A percentile compares a stretch with the other conserved stretches of the same genome.
These are phyloP conservation scores for Mionectes macconnelli DNA, from an alignment of 2,113 vertebrate genomes.

Conservation along the genomic window DNA sequence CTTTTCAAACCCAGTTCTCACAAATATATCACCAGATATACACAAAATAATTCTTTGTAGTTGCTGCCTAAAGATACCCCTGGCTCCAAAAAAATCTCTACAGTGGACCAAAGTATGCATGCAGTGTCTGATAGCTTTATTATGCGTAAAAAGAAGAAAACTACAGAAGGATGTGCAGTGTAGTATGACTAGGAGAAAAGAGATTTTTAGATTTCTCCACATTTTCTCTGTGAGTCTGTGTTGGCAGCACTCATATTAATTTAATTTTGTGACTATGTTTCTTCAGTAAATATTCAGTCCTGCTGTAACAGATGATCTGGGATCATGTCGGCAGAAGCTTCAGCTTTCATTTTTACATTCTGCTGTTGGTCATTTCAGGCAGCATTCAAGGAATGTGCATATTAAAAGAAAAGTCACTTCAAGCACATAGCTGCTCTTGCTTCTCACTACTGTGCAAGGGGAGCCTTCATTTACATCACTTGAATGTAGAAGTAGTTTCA, in stretches of 20 bases:
- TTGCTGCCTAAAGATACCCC: not conserved
- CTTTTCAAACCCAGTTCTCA: not conserved
- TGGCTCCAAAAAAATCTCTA: not conserved
- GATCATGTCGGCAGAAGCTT: not conserved
- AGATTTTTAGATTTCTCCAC: not conserved
- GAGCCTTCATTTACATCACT: conserved; percentile 6
- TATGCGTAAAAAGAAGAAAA: not conserved
- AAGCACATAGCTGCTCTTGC: not conserved
- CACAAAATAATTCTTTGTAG: not conserved
- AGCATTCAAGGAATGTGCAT: not conserved
- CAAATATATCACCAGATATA: not conserved
- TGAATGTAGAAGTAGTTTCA: not conserved
- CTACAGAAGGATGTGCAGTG: not conserved
- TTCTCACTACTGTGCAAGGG: not conserved
- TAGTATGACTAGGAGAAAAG: not conserved
- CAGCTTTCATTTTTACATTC: conserved; percentile 18
- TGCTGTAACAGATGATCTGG: not conserved
- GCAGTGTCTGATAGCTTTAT: not conserved
- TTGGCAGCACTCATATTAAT: not conserved
- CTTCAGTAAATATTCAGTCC: conserved; percentile 24
- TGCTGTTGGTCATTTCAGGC: conserved; percentile 39
- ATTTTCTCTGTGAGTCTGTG: not conserved
- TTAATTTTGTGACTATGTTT: not conserved
- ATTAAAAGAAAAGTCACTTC: conserved; percentile 27
- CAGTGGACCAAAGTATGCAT: not conserved